Percentiles rank a stretch among this genome's conserved stretches.
These are phyloP conservation scores for Styela clava DNA, from an alignment of 23 tunicate genomes.

Conservation along the genomic window DNA sequence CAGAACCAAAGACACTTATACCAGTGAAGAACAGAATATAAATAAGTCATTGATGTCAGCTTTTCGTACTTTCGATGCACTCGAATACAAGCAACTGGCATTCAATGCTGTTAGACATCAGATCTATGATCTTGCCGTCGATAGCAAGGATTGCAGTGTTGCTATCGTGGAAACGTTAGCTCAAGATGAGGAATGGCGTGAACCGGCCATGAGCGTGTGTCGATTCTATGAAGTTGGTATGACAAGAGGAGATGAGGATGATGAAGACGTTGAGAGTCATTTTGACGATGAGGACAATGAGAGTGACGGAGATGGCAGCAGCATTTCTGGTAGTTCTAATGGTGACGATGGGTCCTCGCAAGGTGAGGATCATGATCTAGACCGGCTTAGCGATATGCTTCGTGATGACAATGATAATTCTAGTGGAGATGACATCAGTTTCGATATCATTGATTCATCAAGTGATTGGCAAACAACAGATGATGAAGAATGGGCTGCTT, in stretches of 20 bases:
- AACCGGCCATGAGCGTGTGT: slow-evolving; percentile 53
- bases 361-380: not conserved
- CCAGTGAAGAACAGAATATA: slow-evolving; percentile 28
- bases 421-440: not conserved
- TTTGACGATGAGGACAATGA: slow-evolving; percentile 39
- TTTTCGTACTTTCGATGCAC: slow-evolving; percentile 70
- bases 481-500: not conserved
- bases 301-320: slow-evolving; percentile 28
- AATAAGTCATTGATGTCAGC: slow-evolving; percentile 28
- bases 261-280: slow-evolving; percentile 46
- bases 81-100: slow-evolving; percentile 49
- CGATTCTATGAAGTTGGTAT: slow-evolving; percentile 72
- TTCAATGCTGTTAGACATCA: slow-evolving; percentile 62
- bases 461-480: not conserved
- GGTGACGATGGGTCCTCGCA: not conserved
- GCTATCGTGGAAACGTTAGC: slow-evolving; percentile 51
- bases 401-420: not conserved
- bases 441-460: not conserved
- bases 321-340: not conserved
- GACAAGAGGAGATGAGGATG: slow-evolving; percentile 56
- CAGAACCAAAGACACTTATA: not conserved
- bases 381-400: not conserved
- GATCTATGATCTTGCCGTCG: slow-evolving; percentile 70
- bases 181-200: slow-evolving; percentile 14
- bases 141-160: slow-evolving; percentile 46